Evolutionary conservation across 2,113 vertebrate species (phyloP).

Genomic region (Fulica atra): DNA sequence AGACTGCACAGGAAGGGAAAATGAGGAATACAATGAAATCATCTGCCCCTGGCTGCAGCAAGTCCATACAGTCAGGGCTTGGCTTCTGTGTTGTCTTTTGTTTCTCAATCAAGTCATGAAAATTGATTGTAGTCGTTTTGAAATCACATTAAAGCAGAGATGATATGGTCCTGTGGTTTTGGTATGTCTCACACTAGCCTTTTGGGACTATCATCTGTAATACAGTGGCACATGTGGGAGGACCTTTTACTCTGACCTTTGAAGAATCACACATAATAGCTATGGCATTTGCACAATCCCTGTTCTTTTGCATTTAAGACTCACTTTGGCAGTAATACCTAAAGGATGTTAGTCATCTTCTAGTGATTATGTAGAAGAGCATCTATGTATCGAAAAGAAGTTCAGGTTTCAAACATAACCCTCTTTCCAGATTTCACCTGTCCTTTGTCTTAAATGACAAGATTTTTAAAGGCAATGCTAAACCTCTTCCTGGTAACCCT

Average conservation of each 20-base stretch:
- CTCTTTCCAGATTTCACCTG: neutral
- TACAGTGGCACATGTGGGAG: conserved; percentile 5
- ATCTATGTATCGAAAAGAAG: neutral
- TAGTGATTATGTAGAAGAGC: neutral
- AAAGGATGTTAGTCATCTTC: conserved; percentile 55
- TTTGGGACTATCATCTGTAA: neutral
- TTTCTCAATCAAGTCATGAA: neutral
- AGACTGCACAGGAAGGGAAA: neutral
- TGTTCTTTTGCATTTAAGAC: conserved; percentile 44
- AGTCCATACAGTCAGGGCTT: neutral
- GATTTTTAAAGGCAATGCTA: neutral
- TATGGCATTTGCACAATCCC: conserved; percentile 30
- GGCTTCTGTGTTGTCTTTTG: neutral
- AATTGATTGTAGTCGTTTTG: neutral
- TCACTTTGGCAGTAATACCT: conserved; percentile 21
- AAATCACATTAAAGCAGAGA: neutral
- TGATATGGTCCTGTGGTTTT: neutral
- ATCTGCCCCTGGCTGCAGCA: neutral
- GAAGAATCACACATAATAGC: conserved; percentile 31
- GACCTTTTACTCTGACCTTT: conserved; percentile 37
- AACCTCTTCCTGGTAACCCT: neutral
- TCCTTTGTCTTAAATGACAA: neutral
- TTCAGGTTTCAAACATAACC: neutral
- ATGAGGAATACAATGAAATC: neutral
- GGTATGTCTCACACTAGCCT: neutral